Base-by-base conservation (phyloP, 2,113 vertebrate genomes). In the Eclectus roratus region DNA sequence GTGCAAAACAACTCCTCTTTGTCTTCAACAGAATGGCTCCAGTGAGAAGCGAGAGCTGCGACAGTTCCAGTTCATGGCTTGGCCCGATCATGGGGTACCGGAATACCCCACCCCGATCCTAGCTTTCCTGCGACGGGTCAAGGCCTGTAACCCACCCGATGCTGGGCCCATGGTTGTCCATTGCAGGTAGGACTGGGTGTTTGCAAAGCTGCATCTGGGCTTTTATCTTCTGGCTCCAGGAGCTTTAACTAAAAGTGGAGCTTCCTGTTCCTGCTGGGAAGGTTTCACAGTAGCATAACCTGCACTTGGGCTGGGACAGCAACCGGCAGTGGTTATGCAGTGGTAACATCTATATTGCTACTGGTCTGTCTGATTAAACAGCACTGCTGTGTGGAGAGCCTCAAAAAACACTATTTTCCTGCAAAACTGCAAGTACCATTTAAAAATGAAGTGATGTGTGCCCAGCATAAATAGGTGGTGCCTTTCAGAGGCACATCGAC, bases 1-100 rank as follows among this genome's bases (percentile, higher is more conserved):
- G 43, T 10, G 17, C 41, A 47, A 64, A 88, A 79, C 43, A 88
- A 64, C 29, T 53, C n/a, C 5, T 53, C 35, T 93, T 91, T 89
- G 76, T 92, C 33, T 66, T 82, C 18, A 20, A 89, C 97, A 99
- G 99, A 99, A 98, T 6, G 99, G 99, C 79, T 99, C 99, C 66
- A 99, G 98, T 91, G 99, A 99, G 97, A 99, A 99, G 96, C 97
- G 99, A 91, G 99, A 99, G 91, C 98, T 99, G 11, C 98, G 99
- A 24, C 99, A 99, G 97, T 99, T 99, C 98, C 99, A 99, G 97
- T 99, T 99, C 94, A 98, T 99, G 98, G 99, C 99, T 63, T 99
- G 99, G 99, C 99, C 99, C 0, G 99, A 99, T 95, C 99, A 99
- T 0, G 99, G 99, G 7, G 99, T 99, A 44, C 99, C 99, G 0